Evolutionary conservation across 2,888 invertebrate species (phyloP).

Genomic region (Thecocarcelia acutangulata): DNA sequence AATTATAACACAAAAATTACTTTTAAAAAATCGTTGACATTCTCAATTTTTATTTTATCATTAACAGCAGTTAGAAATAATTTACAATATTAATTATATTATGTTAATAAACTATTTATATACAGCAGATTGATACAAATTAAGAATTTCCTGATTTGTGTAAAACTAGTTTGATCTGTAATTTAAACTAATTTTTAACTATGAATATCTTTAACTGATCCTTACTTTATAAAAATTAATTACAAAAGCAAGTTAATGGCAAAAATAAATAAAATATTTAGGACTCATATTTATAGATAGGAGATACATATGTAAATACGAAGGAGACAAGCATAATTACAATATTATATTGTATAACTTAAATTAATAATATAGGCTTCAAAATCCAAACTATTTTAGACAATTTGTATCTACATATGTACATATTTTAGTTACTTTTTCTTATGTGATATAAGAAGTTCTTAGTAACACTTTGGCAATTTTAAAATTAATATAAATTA

Average conservation of each 20-base stretch:
- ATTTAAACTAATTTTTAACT: conserved; percentile 2
- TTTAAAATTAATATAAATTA: conserved; percentile 19
- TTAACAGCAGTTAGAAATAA: conserved; percentile 44
- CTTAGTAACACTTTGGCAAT: conserved; percentile 64
- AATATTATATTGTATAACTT: too few relatives aligned
- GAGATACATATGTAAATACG: too few relatives aligned
- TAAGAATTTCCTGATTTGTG: conserved; percentile 47
- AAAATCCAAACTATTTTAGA: too few relatives aligned
- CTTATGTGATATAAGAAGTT: conserved; percentile 21
- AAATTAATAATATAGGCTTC: too few relatives aligned
- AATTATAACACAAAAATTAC: neutral
- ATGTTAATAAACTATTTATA: conserved; percentile 1
- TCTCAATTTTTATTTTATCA: conserved; percentile 20
- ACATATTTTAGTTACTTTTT: conserved; percentile 13
- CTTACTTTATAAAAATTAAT: conserved; percentile 21
- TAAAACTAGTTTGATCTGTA: conserved; percentile 18
- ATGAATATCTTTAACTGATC: neutral
- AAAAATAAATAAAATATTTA: conserved; percentile 19
- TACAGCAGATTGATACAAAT: conserved; percentile 41
- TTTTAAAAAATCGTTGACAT: conserved; percentile 34
- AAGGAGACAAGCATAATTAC: too few relatives aligned
- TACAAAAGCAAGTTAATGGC: conserved; percentile 59
- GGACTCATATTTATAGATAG: conserved; percentile 13
- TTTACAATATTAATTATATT: conserved; percentile 47
- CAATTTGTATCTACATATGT: neutral